Conservation (phyloP, 2,113 vertebrate genomes). For the Rana temporaria region DNA sequence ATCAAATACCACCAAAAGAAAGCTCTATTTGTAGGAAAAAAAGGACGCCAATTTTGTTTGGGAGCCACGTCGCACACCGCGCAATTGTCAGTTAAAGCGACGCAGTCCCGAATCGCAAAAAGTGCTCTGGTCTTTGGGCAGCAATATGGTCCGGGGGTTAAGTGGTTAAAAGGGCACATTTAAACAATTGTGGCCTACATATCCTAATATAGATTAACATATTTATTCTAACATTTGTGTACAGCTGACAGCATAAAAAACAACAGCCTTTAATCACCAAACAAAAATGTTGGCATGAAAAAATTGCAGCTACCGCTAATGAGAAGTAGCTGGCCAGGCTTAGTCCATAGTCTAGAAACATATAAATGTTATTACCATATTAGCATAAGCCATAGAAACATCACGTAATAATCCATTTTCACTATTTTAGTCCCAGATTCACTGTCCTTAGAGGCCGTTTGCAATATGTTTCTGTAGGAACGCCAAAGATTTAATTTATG, state of each 20-base stretch:
- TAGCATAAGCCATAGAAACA: conserved; percentile 17
- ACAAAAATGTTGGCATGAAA: neutral
- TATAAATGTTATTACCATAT: conserved; percentile 35
- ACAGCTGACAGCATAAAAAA: neutral
- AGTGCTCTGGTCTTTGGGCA: too few species aligned
- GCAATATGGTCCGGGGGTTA: too few species aligned
- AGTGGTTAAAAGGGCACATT: neutral
- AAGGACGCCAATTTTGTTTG: too few species aligned
- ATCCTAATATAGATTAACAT: neutral
- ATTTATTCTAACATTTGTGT: neutral
- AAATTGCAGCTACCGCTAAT: neutral
- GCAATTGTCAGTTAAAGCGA: too few species aligned
- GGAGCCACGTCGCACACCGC: too few species aligned
- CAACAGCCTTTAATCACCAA: neutral
- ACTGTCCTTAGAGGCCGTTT: conserved; percentile 37
- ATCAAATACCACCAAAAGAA: too few species aligned
- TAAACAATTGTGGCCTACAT: neutral
- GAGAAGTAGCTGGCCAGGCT: neutral
- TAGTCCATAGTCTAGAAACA: neutral
- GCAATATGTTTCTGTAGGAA: conserved; percentile 54
- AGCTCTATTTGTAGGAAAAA: too few species aligned
- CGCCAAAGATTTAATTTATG: conserved; percentile 52
- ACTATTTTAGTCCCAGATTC: conserved; percentile 39
- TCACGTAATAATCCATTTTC: conserved; percentile 41
- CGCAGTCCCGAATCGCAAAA: too few species aligned